phyloP scores from a whole-genome alignment of 2,888 invertebrate species.

The Corbicula japonica region DNA sequence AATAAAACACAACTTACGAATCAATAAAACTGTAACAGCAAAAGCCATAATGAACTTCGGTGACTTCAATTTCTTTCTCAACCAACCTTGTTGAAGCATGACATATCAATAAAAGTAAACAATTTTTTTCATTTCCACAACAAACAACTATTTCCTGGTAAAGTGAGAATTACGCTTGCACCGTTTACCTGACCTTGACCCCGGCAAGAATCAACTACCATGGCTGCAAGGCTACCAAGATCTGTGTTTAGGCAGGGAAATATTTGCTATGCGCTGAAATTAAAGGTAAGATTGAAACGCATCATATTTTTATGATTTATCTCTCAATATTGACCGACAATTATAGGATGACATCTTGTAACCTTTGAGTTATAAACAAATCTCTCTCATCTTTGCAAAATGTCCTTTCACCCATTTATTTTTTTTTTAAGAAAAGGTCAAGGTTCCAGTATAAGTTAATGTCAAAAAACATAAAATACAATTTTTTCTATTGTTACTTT shows the following conservation, averaged over 20 bases:
- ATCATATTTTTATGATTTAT: background rate
- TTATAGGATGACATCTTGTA: background rate
- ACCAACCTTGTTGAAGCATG: conserved; percentile 38
- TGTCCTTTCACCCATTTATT: conserved; percentile 5
- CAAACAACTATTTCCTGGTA: background rate
- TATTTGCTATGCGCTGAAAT: conserved; percentile 38
- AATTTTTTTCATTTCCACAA: conserved; percentile 13
- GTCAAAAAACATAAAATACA: too few relatives aligned
- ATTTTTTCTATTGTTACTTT: too few relatives aligned
- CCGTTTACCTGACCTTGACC: conserved; percentile 39
- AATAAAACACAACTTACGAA: conserved; percentile 46
- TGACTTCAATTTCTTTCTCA: conserved; percentile 57
- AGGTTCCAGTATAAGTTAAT: too few relatives aligned
- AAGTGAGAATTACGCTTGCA: conserved; percentile 8
- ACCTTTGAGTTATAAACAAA: too few relatives aligned
- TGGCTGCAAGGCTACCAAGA: conserved; percentile 38
- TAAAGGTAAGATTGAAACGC: conserved; percentile 30
- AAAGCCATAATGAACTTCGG: conserved; percentile 49
- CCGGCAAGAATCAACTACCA: conserved; percentile 48
- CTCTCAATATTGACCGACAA: background rate
- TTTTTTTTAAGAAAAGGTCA: conserved; percentile 7
- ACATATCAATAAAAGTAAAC: background rate
- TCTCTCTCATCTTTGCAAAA: background rate
- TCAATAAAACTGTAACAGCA: conserved; percentile 34
- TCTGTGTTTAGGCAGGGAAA: conserved; percentile 36